Conservation (phyloP, 2,797 vertebrate genomes). For the Parauchenoglanis punctatus region DNA sequence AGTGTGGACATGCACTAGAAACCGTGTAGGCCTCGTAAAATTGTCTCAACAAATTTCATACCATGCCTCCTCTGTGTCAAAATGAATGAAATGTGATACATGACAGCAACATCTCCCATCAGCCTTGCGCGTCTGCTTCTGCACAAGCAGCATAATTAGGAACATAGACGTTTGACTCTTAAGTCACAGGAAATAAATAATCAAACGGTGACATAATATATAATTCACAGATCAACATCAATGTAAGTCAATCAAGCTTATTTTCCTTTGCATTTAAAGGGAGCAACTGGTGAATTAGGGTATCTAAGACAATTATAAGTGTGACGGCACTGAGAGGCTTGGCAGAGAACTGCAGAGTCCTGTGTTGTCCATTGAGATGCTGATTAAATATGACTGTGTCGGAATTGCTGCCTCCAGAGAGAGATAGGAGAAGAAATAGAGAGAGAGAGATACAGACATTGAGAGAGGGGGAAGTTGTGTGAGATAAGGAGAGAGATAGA, state of each 20-base stretch:
- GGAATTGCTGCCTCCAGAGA: constrained; percentile 61
- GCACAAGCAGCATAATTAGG: constrained; percentile 53
- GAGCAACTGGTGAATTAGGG: constrained; percentile 59
- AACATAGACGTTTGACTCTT: constrained; percentile 52
- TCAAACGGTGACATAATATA: constrained; percentile 60
- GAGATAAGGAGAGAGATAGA: constrained; percentile 19
- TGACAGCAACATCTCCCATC: constrained; percentile 56
- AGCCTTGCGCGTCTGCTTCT: constrained; percentile 42
- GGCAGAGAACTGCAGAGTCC: constrained; percentile 59
- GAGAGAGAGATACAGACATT: constrained; percentile 15
- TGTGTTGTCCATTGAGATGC: constrained; percentile 70
- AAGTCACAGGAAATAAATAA: constrained; percentile 57
- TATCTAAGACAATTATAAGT: constrained; percentile 67
- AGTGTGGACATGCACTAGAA: constrained; percentile 57
- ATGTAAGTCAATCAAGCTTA: constrained; percentile 62
- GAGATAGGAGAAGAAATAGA: constrained; percentile 36
- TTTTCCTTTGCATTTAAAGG: constrained; percentile 58
- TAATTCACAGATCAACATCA: constrained; percentile 64
- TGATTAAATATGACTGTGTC: constrained; percentile 75
- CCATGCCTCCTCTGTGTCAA: constrained; percentile 61
- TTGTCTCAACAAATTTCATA: constrained; percentile 56
- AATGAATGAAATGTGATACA: constrained; percentile 64
- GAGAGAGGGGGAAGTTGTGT: constrained; percentile 21
- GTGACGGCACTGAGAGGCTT: constrained; percentile 63
- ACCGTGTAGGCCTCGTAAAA: constrained; percentile 45